These are phyloP conservation scores for Heterochromis multidens DNA, from an alignment of 2,113 vertebrate species.

Conservation along the genomic window DNA sequence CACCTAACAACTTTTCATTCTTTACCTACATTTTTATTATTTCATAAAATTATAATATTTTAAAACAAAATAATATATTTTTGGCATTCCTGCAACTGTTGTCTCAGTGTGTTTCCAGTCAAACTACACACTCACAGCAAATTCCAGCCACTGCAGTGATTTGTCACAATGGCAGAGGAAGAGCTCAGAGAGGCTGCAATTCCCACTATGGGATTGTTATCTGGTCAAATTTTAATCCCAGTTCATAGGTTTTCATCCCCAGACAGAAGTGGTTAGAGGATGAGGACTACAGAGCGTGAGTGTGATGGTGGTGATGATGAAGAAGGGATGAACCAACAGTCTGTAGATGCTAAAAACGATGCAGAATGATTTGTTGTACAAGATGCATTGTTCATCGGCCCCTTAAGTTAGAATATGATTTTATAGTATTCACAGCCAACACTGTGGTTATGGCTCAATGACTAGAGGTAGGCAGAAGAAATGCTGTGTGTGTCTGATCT, in stretches of 20 bases:
- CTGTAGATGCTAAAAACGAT: not conserved
- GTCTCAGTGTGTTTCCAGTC: not conserved
- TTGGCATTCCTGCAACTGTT: not conserved
- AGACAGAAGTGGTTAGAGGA: slow-evolving; percentile 23
- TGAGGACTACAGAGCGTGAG: slow-evolving; percentile 41
- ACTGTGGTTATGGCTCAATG: slow-evolving; percentile 3
- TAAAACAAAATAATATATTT: not conserved
- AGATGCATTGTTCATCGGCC: not conserved
- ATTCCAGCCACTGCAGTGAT: not conserved
- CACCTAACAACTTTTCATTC: not conserved
- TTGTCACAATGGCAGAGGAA: not conserved
- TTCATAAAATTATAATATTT: not conserved
- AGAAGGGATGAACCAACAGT: not conserved
- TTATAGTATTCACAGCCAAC: not conserved
- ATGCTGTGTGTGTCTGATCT: not conserved
- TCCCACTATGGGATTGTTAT: slow-evolving; percentile 30
- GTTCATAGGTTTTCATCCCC: slow-evolving; percentile 35
- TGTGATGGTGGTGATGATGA: not conserved
- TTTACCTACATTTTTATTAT: not conserved
- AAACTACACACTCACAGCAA: not conserved
- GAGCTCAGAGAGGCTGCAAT: slow-evolving; percentile 9
- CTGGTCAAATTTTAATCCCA: slow-evolving; percentile 50
- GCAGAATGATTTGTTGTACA: not conserved
- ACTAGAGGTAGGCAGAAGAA: not conserved
- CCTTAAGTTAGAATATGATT: not conserved